phyloP scores from a whole-genome alignment of 2,113 vertebrate species.

The Sinocyclocheilus rhinocerous region DNA sequence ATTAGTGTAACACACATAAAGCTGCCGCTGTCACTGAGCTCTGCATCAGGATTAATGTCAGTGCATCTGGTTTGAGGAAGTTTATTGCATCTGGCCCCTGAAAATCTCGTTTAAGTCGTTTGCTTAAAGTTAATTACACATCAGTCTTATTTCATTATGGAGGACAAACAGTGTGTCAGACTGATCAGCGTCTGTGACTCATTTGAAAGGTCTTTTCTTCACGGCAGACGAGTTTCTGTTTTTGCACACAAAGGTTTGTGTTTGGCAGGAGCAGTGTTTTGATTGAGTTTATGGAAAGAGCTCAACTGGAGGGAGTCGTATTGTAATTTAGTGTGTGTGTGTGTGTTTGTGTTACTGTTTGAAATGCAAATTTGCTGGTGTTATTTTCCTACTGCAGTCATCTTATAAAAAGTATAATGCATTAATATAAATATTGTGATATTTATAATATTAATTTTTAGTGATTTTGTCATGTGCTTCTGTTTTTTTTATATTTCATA shows the following conservation, averaged over 20 bases:
- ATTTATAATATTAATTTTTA: too few relatives aligned
- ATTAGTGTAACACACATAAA: too few relatives aligned
- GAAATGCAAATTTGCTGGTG: not conserved
- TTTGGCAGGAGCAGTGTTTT: constrained; percentile 7
- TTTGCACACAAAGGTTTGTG: constrained; percentile 5
- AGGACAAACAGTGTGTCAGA: not conserved
- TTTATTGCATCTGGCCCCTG: not conserved
- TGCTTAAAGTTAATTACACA: not conserved
- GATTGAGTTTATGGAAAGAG: not conserved
- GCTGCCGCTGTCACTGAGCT: too few relatives aligned
- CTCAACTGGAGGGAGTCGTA: not conserved
- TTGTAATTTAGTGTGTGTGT: not conserved
- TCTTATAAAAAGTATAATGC: too few relatives aligned
- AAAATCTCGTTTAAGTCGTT: not conserved
- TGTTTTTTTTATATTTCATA: too few relatives aligned
- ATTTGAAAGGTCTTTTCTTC: not conserved
- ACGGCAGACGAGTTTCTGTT: not conserved
- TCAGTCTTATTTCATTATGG: not conserved
- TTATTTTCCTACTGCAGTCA: not conserved
- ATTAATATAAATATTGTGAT: too few relatives aligned
- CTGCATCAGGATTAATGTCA: not conserved
- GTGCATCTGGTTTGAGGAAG: not conserved
- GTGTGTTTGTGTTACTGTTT: not conserved
- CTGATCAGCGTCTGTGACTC: not conserved
- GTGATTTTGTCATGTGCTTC: too few relatives aligned